Evolutionary conservation across 2,888 invertebrate genomes (phyloP), one percentile per base, ranked within the genome.

Genomic region (Bellardia bayeri): DNA sequence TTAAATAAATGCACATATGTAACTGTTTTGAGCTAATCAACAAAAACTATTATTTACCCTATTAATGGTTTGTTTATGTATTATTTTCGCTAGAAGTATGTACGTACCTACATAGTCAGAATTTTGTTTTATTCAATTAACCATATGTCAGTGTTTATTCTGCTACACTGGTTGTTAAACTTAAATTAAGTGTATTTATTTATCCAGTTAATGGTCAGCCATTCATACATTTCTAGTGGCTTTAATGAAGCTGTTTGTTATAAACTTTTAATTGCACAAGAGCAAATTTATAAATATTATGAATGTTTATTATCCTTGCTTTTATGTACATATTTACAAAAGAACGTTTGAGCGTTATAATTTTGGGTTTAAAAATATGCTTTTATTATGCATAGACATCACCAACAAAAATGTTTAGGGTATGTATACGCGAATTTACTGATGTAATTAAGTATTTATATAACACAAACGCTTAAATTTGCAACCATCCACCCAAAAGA

Each of bases 151-250:
- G 56, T 23, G 14, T 30, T 11, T 23, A 9, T 23, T 8, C 11
- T 45, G 45, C 0, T n/a, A 54, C 54, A 5, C n/a, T 54, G 54
- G 16, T n/a, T 54, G 23, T 2, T 9, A 58, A 23, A 58, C 56
- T 8, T 30, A 58, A 30, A 58, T 58, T 58, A 58, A 58, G 23
- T 23, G 56, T 58, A 58, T 30, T 58, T 30, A 58, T 58, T 58
- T 13, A 58, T 9, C 3, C 23, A 11, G 56, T 11, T 9, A 56
- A 56, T 56, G 56, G 33, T 33, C 61, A 61, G 33, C 33, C 33
- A 33, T 23, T 11, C 4, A 13, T 11, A 9, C 13, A 45, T 13
- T 58, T 58, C 5, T 11, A 30, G 30, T 58, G 23, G 23, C 11
- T 58, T 58, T 58, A 30, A 58, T 30, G 30, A 58, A 58, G 56